Conservation (phyloP, 1,140 invertebrate genomes). For the Galleria mellonella region DNA sequence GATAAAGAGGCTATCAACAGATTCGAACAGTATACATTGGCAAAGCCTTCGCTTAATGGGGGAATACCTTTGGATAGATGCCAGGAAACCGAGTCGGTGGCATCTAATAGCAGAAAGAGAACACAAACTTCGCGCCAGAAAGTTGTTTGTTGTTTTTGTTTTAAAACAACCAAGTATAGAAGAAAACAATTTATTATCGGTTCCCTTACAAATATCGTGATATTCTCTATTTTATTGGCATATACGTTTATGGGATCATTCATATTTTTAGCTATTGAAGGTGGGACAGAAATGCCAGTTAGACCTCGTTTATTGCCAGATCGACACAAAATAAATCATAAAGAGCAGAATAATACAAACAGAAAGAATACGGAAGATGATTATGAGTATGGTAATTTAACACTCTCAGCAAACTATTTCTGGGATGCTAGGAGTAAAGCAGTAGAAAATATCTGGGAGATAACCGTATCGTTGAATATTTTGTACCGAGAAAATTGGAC, state of each 20-base stretch:
- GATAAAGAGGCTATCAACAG: constrained; percentile 66
- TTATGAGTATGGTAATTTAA: constrained; percentile 59
- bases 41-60: constrained; percentile 60
- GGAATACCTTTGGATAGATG: constrained; percentile 63
- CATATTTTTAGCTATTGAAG: constrained; percentile 93
- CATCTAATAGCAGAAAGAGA: constrained; percentile 64
- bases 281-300: constrained; percentile 61
- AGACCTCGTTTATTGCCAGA: constrained; percentile 66
- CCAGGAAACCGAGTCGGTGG: constrained; percentile 66
- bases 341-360: constrained; percentile 36
- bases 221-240: constrained; percentile 89
- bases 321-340: constrained; percentile 58
- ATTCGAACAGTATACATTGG: constrained; percentile 65
- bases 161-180: constrained; percentile 73
- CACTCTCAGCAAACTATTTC: constrained; percentile 66
- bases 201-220: constrained; percentile 89
- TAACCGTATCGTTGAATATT: constrained; percentile 94
- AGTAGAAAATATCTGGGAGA: constrained; percentile 95
- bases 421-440: constrained; percentile 81
- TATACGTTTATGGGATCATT: constrained; percentile 94
- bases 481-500: constrained; percentile 97
- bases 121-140: constrained; percentile 63
- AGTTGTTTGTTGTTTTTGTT: constrained; percentile 73
- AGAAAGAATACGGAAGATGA: constrained; percentile 53
- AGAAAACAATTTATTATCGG: constrained; percentile 76